Conservation (phyloP, 2,797 vertebrate species). For the Parauchenoglanis punctatus region DNA sequence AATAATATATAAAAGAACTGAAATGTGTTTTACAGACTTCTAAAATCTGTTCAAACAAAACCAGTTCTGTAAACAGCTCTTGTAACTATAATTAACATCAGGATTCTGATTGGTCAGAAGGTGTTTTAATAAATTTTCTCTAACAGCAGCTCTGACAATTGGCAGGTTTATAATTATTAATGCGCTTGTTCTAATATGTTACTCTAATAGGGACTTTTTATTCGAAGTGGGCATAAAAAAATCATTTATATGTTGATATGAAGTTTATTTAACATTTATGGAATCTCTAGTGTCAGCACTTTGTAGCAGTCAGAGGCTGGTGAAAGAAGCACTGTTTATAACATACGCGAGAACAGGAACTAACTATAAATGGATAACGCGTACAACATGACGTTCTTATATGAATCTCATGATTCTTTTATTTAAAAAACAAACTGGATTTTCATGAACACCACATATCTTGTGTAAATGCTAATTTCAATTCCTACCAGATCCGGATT, state of each 20-base stretch:
- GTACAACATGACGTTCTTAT: background rate
- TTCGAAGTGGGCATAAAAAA: too few relatives aligned
- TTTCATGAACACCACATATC: background rate
- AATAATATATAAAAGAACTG: background rate
- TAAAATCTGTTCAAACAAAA: background rate
- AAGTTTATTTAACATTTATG: too few relatives aligned
- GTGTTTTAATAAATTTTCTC: background rate
- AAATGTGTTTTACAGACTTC: constrained; percentile 10
- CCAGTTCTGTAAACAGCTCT: background rate
- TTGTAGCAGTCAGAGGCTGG: background rate
- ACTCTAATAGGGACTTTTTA: too few relatives aligned
- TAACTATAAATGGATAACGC: background rate
- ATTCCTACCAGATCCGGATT: background rate
- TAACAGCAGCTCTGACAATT: background rate
- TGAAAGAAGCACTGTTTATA: background rate
- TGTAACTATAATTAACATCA: background rate
- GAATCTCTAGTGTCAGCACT: background rate
- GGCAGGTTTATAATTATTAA: background rate
- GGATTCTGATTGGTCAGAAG: background rate
- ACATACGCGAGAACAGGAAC: background rate
- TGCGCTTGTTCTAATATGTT: background rate
- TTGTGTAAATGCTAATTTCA: background rate
- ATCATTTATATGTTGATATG: too few relatives aligned
- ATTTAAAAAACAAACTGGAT: background rate
- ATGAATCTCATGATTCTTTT: background rate